Conservation (phyloP, 2,797 vertebrate species). For the Gephyroberyx darwinii region DNA sequence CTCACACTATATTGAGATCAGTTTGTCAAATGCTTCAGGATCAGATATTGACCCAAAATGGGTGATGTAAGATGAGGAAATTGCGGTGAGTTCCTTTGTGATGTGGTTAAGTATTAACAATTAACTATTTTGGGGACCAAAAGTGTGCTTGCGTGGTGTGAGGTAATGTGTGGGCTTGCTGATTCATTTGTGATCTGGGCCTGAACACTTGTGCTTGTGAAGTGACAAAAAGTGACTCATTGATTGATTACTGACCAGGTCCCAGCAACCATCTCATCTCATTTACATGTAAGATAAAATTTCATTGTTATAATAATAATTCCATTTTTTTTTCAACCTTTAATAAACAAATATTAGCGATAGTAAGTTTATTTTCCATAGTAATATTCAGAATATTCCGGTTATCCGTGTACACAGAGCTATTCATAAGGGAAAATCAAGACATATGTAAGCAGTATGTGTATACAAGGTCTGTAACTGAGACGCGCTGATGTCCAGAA, state of each 20-base stretch:
- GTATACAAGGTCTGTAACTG: neutral
- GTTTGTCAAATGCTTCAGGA: conserved; percentile 41
- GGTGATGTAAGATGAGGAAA: conserved; percentile 74
- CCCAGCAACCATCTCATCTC: conserved; percentile 9
- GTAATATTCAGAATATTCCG: too few species aligned
- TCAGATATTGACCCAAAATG: conserved; percentile 50
- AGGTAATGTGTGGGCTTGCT: conserved; percentile 60
- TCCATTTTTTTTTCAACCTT: neutral
- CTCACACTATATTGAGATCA: conserved; percentile 51
- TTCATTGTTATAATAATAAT: neutral
- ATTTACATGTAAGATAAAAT: conserved; percentile 3
- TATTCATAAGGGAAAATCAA: too few species aligned
- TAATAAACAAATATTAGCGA: too few species aligned
- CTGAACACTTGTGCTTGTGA: conserved; percentile 40
- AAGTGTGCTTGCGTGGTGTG: conserved; percentile 37
- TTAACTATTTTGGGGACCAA: conserved; percentile 26
- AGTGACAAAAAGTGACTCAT: conserved; percentile 35
- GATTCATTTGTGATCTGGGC: conserved; percentile 27
- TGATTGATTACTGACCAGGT: conserved; percentile 6
- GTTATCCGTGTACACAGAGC: too few species aligned
- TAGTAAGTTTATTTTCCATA: too few species aligned
- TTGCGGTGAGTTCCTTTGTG: conserved; percentile 44
- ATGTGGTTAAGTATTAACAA: conserved; percentile 57
- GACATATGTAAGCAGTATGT: too few species aligned
- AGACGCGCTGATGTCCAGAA: neutral